Percentiles rank a stretch among this genome's conserved stretches.
These are phyloP conservation scores for Antigone vipio DNA, from an alignment of 2,113 vertebrate species.

Conservation along the genomic window DNA sequence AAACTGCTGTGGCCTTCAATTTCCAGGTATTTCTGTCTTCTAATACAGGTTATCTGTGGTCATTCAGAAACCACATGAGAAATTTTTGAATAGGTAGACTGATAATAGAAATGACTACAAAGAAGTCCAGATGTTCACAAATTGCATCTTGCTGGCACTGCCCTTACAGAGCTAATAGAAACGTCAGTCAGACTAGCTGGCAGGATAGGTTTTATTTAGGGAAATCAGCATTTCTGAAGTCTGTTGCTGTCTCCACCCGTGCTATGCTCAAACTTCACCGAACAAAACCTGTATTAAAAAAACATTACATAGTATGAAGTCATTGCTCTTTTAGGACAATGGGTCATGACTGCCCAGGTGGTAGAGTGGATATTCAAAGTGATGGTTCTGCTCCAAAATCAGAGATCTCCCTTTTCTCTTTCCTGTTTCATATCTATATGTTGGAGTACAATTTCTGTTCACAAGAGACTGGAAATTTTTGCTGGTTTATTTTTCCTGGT, in stretches of 20 bases:
- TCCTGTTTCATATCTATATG: not conserved
- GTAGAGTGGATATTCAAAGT: not conserved
- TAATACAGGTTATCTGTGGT: not conserved
- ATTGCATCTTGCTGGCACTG: not conserved
- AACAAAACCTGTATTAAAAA: not conserved
- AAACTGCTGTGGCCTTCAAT: not conserved
- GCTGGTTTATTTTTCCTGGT: not conserved
- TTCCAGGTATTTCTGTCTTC: not conserved
- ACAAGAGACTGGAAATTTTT: not conserved
- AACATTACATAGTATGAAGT: not conserved
- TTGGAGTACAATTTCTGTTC: not conserved
- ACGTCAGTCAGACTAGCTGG: not conserved
- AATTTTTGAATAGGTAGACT: not conserved
- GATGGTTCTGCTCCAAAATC: not conserved
- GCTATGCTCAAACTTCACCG: not conserved
- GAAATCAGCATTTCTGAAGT: not conserved
- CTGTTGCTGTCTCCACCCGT: not conserved
- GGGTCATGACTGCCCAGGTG: no score
- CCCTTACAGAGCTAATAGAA: not conserved
- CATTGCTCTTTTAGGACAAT: not conserved
- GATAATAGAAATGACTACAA: not conserved
- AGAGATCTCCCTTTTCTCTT: not conserved
- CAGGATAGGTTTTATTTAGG: not conserved
- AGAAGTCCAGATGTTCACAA: conserved; percentile 3
- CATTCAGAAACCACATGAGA: not conserved